Evolutionary conservation across 1,140 invertebrate genomes (phyloP), one percentile per base, ranked within the genome.

Genomic region (Penaeus indicus): DNA sequence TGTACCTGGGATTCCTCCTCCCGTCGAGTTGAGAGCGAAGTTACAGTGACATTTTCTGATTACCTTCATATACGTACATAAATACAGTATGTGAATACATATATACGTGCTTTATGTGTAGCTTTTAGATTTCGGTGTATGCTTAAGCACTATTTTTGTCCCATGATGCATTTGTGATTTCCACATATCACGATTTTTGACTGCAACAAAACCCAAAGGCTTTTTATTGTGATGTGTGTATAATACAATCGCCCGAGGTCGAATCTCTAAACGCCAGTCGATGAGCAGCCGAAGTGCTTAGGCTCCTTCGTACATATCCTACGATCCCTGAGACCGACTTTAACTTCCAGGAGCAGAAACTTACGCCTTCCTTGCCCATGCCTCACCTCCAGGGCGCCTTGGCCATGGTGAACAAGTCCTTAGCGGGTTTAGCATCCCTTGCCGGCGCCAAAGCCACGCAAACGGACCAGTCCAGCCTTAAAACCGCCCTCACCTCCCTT

Each of bases 261-360:
- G 54, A 54, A 16, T 54, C 54, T 54, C 10, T 13, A 54, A 54
- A 54, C 54, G 54, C 54, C 54, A 54, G 10, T 16, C 21, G 22
- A 21, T 27, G 32, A 78, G 47, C 75, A 22, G 42, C 38, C 54
- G 82, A 72, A 38, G 21, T 72, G 8, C 42, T 54, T 32, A 38
- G 47, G 32, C 47, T 42, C 60, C 10, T 25, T 3, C 64, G 3
- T 32, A 5, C 42, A 13, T 25, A 3, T 3, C 16, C 42, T n/a
- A n/a, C 32, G 21, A 67, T 42, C 42, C 19, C 64, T 60, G 25
- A 18, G 8, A 47, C 62, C 61, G 27, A 54, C 60, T 87, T 72
- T 87, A 47, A 87, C 60, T 87, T 87, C 62, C 85, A 87, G 85
- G 63, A 80, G 63, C 21, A 87, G 78, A 87, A 72, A 82, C 19